phyloP scores from a whole-genome alignment of 1,140 invertebrate genomes.

The Lordiphosa clarofinis region DNA sequence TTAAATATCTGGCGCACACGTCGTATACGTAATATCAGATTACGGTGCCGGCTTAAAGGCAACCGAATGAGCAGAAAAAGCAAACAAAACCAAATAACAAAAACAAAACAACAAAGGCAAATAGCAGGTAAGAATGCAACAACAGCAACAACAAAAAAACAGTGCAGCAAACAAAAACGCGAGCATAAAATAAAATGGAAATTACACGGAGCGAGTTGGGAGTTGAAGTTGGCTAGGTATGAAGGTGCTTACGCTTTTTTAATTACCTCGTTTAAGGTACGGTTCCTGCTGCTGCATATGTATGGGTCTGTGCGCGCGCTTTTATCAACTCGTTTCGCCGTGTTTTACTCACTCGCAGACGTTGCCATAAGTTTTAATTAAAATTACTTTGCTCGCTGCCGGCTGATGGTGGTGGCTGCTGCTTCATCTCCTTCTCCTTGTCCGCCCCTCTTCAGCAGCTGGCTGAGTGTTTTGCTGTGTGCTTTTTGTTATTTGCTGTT shows the following conservation, averaged over 20 bases:
- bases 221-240: slow-evolving; percentile 37
- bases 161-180: slow-evolving; percentile 56
- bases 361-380: slow-evolving; percentile 77
- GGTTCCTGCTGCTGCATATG: slow-evolving; percentile 36
- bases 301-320: slow-evolving; percentile 40
- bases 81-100: slow-evolving; percentile 22
- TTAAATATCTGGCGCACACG: slow-evolving; percentile 69
- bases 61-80: slow-evolving; percentile 34
- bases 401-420: slow-evolving; percentile 44
- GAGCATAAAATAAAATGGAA: slow-evolving; percentile 73
- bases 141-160: slow-evolving; percentile 11
- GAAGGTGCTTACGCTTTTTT: slow-evolving; percentile 74
- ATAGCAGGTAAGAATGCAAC: slow-evolving; percentile 41
- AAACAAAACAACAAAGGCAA: slow-evolving; percentile 74
- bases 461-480: slow-evolving; percentile 66
- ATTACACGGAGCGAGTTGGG: slow-evolving; percentile 56
- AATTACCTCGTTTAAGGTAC: slow-evolving; percentile 73
- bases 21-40: slow-evolving; percentile 77
- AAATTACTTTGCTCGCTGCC: slow-evolving; percentile 69
- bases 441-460: slow-evolving; percentile 19
- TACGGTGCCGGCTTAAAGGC: slow-evolving; percentile 67
- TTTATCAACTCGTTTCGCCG: slow-evolving; percentile 76
- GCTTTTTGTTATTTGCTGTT: slow-evolving; percentile 76
- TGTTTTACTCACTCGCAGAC: slow-evolving; percentile 77
- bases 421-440: slow-evolving; percentile 13